phyloP scores from a whole-genome alignment of 1,140 invertebrate species.

The Vanessa atalanta region DNA sequence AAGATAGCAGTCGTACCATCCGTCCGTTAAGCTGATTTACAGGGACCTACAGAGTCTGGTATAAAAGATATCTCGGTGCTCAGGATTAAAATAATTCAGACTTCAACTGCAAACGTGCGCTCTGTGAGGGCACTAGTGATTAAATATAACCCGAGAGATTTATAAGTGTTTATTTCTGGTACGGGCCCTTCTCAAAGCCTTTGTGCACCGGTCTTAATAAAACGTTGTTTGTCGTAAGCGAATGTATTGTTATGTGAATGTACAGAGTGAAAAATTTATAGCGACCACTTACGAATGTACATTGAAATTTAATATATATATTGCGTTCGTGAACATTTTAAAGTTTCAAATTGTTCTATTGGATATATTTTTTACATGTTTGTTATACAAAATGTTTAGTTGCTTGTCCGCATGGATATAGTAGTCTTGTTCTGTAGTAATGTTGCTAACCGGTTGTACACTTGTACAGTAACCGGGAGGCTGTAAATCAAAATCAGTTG shows the following conservation, averaged over 20 bases:
- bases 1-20: conserved; percentile 64
- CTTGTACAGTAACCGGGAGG: conserved; percentile 21
- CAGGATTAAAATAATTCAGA: conserved; percentile 76
- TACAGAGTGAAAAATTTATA: conserved; percentile 59
- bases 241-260: conserved; percentile 65
- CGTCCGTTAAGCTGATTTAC: conserved; percentile 76
- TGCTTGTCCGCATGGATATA: conserved; percentile 11
- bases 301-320: conserved; percentile 9
- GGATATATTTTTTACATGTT: neutral
- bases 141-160: conserved; percentile 76
- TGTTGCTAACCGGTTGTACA: conserved; percentile 20
- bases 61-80: conserved; percentile 66
- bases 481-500: conserved; percentile 38
- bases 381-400: conserved; percentile 4
- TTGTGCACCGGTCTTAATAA: conserved; percentile 62
- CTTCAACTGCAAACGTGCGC: conserved; percentile 69
- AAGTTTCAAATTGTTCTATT: neutral
- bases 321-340: neutral
- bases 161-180: conserved; percentile 75
- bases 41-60: conserved; percentile 58
- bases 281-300: conserved; percentile 33
- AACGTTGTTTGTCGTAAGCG: conserved; percentile 64
- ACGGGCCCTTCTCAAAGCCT: conserved; percentile 49
- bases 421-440: conserved; percentile 21
- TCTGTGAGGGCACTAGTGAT: conserved; percentile 68